A percentile compares a stretch with the other conserved stretches of the same genome.
phyloP scores from a whole-genome alignment of 2,888 invertebrate species.

The Lamproptera curius region DNA sequence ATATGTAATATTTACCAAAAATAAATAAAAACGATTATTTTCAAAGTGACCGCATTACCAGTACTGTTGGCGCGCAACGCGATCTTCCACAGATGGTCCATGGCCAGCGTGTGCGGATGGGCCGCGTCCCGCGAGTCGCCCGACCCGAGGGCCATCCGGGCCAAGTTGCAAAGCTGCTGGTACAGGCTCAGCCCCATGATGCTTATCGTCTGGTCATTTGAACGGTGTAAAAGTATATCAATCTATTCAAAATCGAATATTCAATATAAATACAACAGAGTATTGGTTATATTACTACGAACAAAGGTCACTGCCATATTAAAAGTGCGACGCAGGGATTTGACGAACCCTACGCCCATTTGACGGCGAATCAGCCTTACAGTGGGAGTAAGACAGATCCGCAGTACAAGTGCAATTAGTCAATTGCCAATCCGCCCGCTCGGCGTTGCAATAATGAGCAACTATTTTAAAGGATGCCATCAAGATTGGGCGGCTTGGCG shows the following conservation, averaged over 20 bases:
- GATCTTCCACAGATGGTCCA: constrained; percentile 97
- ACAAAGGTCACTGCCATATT: no score
- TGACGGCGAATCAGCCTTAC: no score
- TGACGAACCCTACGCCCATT: no score
- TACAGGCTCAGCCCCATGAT: constrained; percentile 94
- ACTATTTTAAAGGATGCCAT: no score
- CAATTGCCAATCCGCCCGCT: no score
- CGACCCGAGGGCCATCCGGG: constrained; percentile 87
- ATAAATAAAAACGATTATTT: not conserved
- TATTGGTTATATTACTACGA: not conserved
- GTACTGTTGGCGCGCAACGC: constrained; percentile 93
- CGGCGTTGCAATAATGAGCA: no score
- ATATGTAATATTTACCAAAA: no score
- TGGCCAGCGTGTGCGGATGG: constrained; percentile 83
- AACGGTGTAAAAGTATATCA: not conserved
- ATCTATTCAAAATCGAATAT: not conserved
- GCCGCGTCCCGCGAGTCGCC: constrained; percentile 71
- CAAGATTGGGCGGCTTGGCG: no score
- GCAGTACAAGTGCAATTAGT: no score
- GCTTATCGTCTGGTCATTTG: constrained; percentile 85
- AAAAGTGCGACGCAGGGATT: no score
- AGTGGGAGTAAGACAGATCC: no score
- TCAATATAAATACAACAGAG: no score
- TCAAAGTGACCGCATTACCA: constrained; percentile 59
- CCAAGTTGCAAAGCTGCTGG: constrained; percentile 93